Evolutionary conservation across 2,797 vertebrate genomes (phyloP), one percentile per base, ranked within the genome.

Genomic region (Enoplosus armatus): DNA sequence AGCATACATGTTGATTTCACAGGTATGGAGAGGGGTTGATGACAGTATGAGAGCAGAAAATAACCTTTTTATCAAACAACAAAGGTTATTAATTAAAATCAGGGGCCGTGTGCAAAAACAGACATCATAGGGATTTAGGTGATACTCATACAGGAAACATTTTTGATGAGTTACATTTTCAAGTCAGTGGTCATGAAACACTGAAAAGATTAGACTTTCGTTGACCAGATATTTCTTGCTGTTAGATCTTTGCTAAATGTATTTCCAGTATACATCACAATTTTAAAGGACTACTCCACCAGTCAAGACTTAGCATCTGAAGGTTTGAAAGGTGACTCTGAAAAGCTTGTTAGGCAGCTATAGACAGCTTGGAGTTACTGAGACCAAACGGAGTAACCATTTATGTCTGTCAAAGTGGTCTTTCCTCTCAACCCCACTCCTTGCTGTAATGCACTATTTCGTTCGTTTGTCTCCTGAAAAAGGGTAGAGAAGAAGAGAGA

Each of bases 401-500:
- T 41, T 24, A 53, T 47, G 27, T 41, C 51, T 62, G 43, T 73
- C 31, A 65, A 45, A 63, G 39, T 39, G 45, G 8, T 56, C 58
- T 43, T 11, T 54, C 22, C 18, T 68, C 24, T 69, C 12, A 50
- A 9, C 22, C 14, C 4, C 12, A 26, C 29, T 35, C 43, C 47
- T 48, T 16, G 29, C 55, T 66, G 10, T 45, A 68, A 54, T 84
- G 33, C 31, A 18, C 26, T 41, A 1, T 53, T 63, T 78, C 16
- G n/a, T 67, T 75, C n/a, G 48, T 73, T 58, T 72, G 24, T 54
- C 53, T 31, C n/a, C 3, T 45, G 35, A 24, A 60, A 63, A 16
- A 35, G 37, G 8, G 33, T 10, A 29, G 15, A 16, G 56, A 51
- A 16, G 16, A 6, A 26, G 10, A 37, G 26, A 29, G 20, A 47